Percentiles rank a stretch among this genome's conserved stretches.
These are phyloP conservation scores for Seira ritae DNA, from an alignment of 2,888 invertebrate species.

Conservation along the genomic window DNA sequence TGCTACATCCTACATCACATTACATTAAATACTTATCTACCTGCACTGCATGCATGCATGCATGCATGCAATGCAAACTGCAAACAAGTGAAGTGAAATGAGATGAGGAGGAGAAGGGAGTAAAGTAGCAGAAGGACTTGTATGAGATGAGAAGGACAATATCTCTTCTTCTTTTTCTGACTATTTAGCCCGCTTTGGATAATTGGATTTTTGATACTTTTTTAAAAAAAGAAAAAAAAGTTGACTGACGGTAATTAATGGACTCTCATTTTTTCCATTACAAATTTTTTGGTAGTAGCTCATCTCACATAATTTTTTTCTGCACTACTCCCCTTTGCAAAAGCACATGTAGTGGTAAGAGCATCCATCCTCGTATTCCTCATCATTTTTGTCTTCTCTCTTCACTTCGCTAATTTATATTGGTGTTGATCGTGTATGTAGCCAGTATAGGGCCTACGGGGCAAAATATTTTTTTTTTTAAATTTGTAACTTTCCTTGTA, in stretches of 20 bases:
- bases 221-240: constrained; percentile 44
- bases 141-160: constrained; percentile 15
- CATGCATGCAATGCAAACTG: too few species aligned
- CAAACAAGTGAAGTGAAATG: neutral
- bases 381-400: constrained; percentile 17
- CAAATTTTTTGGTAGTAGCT: neutral
- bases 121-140: neutral
- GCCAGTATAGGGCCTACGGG: neutral
- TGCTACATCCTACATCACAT: too few species aligned
- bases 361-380: neutral
- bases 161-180: constrained; percentile 25
- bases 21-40: too few species aligned
- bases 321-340: neutral
- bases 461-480: neutral
- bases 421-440: constrained; percentile 3
- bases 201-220: constrained; percentile 59
- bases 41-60: too few species aligned
- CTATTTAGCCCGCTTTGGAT: constrained; percentile 49
- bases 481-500: too few species aligned
- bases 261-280: constrained; percentile 44
- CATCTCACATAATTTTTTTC: neutral
- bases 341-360: neutral
- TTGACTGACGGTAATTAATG: constrained; percentile 65
- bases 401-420: constrained; percentile 18
- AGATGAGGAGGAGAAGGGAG: neutral